A percentile compares a stretch with the other conserved stretches of the same genome.
phyloP scores from a whole-genome alignment of 1,140 invertebrate genomes.

The Achatina immaculata region DNA sequence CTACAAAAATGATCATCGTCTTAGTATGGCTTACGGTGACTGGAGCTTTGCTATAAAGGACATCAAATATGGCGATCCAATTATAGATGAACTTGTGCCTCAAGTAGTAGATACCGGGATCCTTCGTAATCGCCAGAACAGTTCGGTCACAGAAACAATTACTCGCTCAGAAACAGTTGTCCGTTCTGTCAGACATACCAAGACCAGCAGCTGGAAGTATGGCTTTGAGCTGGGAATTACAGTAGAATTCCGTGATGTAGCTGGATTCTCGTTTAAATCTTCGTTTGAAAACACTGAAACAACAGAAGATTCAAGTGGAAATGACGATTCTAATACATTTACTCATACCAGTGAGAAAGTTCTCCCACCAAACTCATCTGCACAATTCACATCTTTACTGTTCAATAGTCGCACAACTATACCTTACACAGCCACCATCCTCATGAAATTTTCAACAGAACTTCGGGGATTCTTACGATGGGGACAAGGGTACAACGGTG shows the following conservation, averaged over 20 bases:
- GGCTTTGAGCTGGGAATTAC: background rate
- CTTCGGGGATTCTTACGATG: slow-evolving; percentile 10
- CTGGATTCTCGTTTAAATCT: background rate
- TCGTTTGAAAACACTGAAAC: background rate
- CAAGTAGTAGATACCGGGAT: background rate
- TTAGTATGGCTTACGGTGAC: background rate
- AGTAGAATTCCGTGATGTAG: background rate
- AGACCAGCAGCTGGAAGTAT: background rate
- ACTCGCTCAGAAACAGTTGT: background rate
- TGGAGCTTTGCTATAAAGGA: slow-evolving; percentile 22
- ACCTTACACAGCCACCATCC: slow-evolving; percentile 5
- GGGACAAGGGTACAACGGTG: background rate
- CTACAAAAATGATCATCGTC: background rate
- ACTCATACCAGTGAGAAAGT: background rate
- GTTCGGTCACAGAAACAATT: background rate
- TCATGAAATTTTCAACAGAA: slow-evolving; percentile 12
- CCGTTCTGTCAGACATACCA: background rate
- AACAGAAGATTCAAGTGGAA: background rate
- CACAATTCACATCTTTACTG: background rate
- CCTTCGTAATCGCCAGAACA: background rate
- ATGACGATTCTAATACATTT: background rate
- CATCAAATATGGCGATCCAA: background rate
- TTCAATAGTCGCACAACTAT: background rate
- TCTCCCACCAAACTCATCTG: background rate
- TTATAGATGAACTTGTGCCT: background rate